Evolutionary conservation across 2,888 invertebrate genomes (phyloP), one percentile per base, ranked within the genome.

Genomic region (Ochlodes sylvanus): DNA sequence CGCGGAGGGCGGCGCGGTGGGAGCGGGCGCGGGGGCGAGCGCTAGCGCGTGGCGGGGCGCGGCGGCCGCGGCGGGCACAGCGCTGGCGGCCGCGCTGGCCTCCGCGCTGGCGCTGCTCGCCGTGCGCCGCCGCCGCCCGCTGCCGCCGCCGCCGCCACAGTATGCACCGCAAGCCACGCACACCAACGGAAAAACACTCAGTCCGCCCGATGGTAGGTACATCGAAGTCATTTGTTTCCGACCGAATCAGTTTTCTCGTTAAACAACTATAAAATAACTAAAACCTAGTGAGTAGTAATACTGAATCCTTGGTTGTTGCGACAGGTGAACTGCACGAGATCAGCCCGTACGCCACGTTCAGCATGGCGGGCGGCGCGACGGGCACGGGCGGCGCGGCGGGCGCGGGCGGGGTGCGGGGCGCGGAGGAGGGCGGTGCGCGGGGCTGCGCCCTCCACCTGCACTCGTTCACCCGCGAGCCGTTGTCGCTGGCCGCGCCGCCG

Each of bases 291-390:
- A 42, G n/a, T n/a, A 42, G n/a, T 42, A n/a, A 0, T n/a, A 42
- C 14, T 42, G 5, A 42, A 14, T 5, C 42, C 4, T 42, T 0
- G 4, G n/a, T 3, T 5, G 0, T 42, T 10, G 70, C 70, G 54
- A 7, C 74, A 79, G 83, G 75, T 14, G 95, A 95, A 79, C 94
- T 95, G 93, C 95, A 95, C 82, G 96, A 96, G 87, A 96, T 96
- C 78, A 96, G 96, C 75, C 96, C 96, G 7, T 96, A 96, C 85
- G 96, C 96, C 54, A 96, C 96, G 73, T 96, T 96, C 89, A 96
- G 95, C 80, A 96, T 96, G 75, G 94, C 95, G 69, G 57, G 94
- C 94, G 65, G 77, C 72, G 58, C 76, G 69, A 58, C 83, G 90
- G 27, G 75, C 77, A 19, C 15, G 17, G 55, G n/a, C n/a, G n/a